Conservation (phyloP, 2,113 vertebrate genomes). For the Candoia aspera region DNA sequence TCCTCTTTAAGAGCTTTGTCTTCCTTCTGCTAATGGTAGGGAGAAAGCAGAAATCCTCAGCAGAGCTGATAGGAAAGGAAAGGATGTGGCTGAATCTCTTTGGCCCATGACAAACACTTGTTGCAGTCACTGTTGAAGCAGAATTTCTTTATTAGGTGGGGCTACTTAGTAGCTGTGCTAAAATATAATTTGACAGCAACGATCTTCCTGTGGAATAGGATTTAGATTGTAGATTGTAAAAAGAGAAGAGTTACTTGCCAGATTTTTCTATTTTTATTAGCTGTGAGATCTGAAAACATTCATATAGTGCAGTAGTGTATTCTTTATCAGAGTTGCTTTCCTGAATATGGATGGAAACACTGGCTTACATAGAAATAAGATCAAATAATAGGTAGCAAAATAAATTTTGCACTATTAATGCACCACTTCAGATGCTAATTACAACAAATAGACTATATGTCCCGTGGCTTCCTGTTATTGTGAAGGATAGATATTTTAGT, state of each 20-base stretch:
- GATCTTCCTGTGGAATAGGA: background rate
- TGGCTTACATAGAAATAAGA: background rate
- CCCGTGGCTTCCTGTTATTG: background rate
- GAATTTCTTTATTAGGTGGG: background rate
- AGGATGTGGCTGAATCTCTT: background rate
- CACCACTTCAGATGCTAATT: background rate
- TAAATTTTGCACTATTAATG: rapidly evolving
- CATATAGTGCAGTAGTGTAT: background rate
- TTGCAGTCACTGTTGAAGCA: background rate
- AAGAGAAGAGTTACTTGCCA: conserved; percentile 5
- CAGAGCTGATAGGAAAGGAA: background rate
- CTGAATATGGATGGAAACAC: rapidly evolving
- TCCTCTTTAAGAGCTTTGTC: background rate
- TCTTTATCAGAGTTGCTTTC: background rate
- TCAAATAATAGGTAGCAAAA: rapidly evolving
- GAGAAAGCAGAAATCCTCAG: background rate
- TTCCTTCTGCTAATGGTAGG: background rate
- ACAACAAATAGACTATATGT: background rate
- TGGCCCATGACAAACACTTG: background rate
- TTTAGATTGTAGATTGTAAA: background rate
- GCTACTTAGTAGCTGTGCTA: background rate
- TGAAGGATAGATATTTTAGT: background rate
- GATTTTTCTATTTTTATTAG: conserved; percentile 20
- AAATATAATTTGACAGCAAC: background rate
- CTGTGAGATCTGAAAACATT: background rate